Evolutionary conservation across 1,140 invertebrate species (phyloP).

Genomic region (Orchestia grillus): DNA sequence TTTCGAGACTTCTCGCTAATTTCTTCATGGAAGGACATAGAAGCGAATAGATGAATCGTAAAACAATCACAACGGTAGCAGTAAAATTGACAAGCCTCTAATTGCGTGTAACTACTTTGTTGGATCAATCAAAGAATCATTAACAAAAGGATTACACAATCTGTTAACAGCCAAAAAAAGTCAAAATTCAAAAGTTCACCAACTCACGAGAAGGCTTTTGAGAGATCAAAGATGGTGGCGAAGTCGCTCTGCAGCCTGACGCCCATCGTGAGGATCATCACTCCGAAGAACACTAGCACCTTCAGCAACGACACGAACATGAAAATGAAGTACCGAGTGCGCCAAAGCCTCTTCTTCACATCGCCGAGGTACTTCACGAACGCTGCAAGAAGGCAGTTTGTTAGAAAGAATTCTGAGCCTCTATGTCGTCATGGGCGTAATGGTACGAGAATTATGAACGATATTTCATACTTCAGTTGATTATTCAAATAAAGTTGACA

Average conservation of each 20-base stretch:
- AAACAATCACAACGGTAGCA: no score
- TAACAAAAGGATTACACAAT: no score
- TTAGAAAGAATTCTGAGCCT: background rate
- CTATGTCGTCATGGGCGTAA: no score
- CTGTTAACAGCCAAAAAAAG: background rate
- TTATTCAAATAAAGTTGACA: no score
- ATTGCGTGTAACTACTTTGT: no score
- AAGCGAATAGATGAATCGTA: no score
- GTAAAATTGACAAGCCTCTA: no score
- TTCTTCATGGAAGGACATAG: no score
- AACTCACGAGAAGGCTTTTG: conserved; percentile 82
- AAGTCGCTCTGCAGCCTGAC: conserved; percentile 82
- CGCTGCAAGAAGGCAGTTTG: conserved; percentile 73
- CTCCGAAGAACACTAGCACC: conserved; percentile 83
- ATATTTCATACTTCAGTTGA: no score
- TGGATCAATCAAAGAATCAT: no score
- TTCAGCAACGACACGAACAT: conserved; percentile 92
- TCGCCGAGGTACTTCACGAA: conserved; percentile 84
- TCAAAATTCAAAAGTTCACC: background rate
- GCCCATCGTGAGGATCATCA: conserved; percentile 80
- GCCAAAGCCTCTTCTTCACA: conserved; percentile 81
- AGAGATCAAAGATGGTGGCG: conserved; percentile 83
- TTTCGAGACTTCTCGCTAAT: no score
- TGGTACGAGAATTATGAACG: no score
- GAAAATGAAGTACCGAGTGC: conserved; percentile 88